phyloP scores from a whole-genome alignment of 1,140 invertebrate genomes.

The Meteorus sp. region DNA sequence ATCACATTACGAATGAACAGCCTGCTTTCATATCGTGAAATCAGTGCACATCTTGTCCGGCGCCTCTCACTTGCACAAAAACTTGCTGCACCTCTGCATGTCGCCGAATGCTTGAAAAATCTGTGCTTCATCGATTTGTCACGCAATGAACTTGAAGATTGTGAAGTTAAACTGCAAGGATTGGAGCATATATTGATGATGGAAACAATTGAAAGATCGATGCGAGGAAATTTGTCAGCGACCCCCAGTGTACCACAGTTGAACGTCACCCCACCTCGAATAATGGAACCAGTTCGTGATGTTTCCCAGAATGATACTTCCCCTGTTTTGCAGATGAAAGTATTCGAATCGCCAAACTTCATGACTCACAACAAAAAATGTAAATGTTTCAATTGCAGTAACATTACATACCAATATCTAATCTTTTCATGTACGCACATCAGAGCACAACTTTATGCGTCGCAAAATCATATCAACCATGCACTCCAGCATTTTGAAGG shows the following conservation, averaged over 20 bases:
- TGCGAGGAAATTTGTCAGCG: constrained; percentile 19
- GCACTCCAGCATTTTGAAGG: constrained; percentile 47
- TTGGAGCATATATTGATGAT: constrained; percentile 48
- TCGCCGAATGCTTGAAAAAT: constrained; percentile 45
- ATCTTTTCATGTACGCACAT: constrained; percentile 42
- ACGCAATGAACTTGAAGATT: constrained; percentile 39
- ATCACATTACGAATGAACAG: constrained; percentile 39
- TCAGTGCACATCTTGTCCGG: constrained; percentile 38
- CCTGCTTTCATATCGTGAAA: constrained; percentile 43
- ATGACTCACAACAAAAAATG: constrained; percentile 38
- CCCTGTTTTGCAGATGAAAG: constrained; percentile 39
- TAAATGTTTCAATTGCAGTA: constrained; percentile 46
- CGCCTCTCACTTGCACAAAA: constrained; percentile 41
- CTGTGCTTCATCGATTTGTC: constrained; percentile 45
- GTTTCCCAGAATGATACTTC: constrained; percentile 35
- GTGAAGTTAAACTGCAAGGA: constrained; percentile 46
- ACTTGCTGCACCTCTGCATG: constrained; percentile 39
- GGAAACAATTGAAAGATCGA: constrained; percentile 35
- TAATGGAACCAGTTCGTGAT: constrained; percentile 33
- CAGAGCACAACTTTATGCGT: constrained; percentile 45
- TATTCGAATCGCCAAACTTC: constrained; percentile 42
- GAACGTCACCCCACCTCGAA: constrained; percentile 4
- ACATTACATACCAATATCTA: constrained; percentile 43
- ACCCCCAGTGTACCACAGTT: background rate
- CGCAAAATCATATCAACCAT: constrained; percentile 32